phyloP scores from a whole-genome alignment of 2,113 vertebrate species.

The Lathamus discolor region DNA sequence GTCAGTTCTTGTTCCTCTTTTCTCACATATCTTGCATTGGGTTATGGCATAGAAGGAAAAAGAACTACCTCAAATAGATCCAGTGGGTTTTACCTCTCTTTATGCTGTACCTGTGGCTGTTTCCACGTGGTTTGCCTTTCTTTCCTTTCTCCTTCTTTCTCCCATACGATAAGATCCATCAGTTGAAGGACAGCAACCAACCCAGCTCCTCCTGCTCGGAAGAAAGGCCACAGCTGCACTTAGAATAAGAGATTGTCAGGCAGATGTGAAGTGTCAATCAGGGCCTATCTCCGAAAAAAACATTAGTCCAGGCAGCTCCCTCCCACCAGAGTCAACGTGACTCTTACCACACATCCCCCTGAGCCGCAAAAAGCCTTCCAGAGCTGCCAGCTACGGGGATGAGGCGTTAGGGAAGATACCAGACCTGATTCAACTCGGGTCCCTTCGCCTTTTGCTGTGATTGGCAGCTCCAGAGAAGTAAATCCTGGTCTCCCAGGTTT shows the following conservation, averaged over 20 bases:
- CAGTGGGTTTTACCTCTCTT: slow-evolving; percentile 20
- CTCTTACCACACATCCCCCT: slow-evolving; percentile 20
- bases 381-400: slow-evolving; percentile 1
- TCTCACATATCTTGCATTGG: neutral
- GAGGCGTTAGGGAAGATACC: neutral
- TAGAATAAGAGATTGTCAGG: slow-evolving; percentile 47
- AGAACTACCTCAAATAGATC: neutral
- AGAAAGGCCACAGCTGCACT: slow-evolving; percentile 23
- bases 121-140: neutral
- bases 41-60: neutral
- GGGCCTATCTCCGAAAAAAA: slow-evolving; percentile 40
- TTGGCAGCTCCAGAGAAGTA: neutral
- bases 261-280: slow-evolving; percentile 56
- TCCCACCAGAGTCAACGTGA: neutral
- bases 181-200: slow-evolving; percentile 44
- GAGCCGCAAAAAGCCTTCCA: slow-evolving; percentile 1
- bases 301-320: slow-evolving; percentile 32
- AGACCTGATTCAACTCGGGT: neutral
- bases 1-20: neutral
- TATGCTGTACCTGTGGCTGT: neutral
- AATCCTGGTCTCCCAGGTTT: neutral
- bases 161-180: slow-evolving; percentile 12
- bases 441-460: neutral
- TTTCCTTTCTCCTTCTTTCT: neutral
- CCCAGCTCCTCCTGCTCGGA: slow-evolving; percentile 24